phyloP scores from a whole-genome alignment of 2,888 invertebrate genomes.

The Gortyna flavago region DNA sequence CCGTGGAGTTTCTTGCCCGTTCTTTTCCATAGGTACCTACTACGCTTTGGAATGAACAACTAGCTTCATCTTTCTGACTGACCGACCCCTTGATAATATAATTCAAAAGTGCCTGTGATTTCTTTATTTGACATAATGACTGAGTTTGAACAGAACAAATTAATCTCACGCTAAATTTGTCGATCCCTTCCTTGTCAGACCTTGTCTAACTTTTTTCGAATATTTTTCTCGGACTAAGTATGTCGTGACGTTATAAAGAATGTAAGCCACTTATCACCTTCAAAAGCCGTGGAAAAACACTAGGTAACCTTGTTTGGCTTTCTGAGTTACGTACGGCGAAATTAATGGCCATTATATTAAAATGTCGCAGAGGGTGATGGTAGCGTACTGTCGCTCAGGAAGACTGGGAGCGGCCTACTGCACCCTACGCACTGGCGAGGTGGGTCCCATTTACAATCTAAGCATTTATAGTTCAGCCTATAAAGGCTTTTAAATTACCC shows the following conservation, averaged over 20 bases:
- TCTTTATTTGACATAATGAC: too few species aligned
- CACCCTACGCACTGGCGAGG: conserved; percentile 91
- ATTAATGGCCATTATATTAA: conserved; percentile 2
- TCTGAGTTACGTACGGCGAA: too few species aligned
- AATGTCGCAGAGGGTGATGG: conserved; percentile 82
- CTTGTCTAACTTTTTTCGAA: background rate
- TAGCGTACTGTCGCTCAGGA: conserved; percentile 91
- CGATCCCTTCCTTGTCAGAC: background rate
- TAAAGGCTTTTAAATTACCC: conserved; percentile 35
- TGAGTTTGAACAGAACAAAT: background rate
- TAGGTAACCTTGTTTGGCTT: background rate
- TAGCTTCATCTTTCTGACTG: too few species aligned
- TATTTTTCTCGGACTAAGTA: background rate
- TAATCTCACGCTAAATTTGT: background rate
- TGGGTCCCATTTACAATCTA: conserved; percentile 66
- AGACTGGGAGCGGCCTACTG: conserved; percentile 94
- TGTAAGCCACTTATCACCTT: background rate
- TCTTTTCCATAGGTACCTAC: too few species aligned
- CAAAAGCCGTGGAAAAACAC: background rate
- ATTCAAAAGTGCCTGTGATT: too few species aligned
- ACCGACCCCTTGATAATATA: too few species aligned
- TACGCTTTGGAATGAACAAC: too few species aligned
- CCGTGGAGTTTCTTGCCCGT: too few species aligned
- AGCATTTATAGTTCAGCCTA: conserved; percentile 33
- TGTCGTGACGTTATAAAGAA: background rate